Percentiles rank a stretch among this genome's conserved stretches.
Conservation (phyloP, 2,797 vertebrate species). For the Nannoperca australis region DNA sequence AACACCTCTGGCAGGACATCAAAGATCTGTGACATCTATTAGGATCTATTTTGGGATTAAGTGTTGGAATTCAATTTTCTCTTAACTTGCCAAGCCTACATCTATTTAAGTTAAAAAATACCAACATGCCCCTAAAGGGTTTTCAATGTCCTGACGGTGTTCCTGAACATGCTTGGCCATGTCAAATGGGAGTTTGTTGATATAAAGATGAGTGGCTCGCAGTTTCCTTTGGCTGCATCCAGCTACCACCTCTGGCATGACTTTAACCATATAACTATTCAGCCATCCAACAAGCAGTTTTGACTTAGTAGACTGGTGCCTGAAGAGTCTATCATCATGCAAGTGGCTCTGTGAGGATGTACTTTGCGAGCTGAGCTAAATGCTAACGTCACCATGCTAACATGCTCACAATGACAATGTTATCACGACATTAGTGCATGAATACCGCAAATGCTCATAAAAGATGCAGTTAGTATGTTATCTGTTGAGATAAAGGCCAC, state of each 20-base stretch:
- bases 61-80: not conserved
- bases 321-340: not conserved
- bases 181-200: not conserved
- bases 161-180: not conserved
- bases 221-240: conserved; percentile 1
- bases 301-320: too few relatives aligned
- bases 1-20: not conserved
- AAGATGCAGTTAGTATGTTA: not conserved
- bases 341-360: not conserved
- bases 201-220: not conserved
- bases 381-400: not conserved
- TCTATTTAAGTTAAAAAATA: too few relatives aligned
- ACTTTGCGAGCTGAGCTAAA: not conserved
- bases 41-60: not conserved
- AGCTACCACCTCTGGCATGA: not conserved
- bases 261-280: not conserved
- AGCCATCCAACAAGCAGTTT: too few relatives aligned
- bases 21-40: not conserved
- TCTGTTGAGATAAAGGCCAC: not conserved
- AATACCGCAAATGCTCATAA: not conserved
- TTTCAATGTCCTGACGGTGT: not conserved
- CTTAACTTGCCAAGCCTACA: not conserved
- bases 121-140: conserved; percentile 10
- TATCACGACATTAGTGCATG: too few relatives aligned
- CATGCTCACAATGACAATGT: not conserved